Percentiles rank a stretch among this genome's conserved stretches.
phyloP scores from a whole-genome alignment of 2,888 invertebrate species.

The Melipona bicolor region DNA sequence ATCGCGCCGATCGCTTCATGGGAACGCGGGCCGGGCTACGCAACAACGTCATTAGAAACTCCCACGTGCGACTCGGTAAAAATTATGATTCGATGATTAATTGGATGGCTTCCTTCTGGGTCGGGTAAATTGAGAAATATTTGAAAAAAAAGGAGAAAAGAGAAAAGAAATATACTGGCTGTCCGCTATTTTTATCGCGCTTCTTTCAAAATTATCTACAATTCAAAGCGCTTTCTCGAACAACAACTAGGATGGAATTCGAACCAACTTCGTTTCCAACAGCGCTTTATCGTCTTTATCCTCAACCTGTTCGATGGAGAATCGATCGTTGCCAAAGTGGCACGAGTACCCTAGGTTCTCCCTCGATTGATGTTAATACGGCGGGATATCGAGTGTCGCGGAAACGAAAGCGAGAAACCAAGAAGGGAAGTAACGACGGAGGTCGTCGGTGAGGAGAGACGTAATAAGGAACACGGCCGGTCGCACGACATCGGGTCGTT shows the following conservation, averaged over 20 bases:
- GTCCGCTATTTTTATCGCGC: too few species aligned
- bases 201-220: too few species aligned
- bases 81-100: conserved; percentile 54
- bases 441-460: not conserved
- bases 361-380: not conserved
- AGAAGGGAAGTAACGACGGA: not conserved
- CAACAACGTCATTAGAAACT: conserved; percentile 42
- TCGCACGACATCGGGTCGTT: conserved; percentile 71
- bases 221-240: too few species aligned
- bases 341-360: not conserved
- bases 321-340: not conserved
- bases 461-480: conserved; percentile 54
- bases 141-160: too few species aligned
- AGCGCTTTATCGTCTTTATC: not conserved
- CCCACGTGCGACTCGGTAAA: conserved; percentile 44
- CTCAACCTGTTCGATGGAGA: not conserved
- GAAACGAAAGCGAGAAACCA: conserved; percentile 30
- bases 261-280: not conserved
- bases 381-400: not conserved
- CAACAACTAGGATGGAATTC: too few species aligned
- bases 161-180: too few species aligned
- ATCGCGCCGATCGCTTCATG: conserved; percentile 65
- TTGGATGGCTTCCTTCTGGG: conserved; percentile 27
- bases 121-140: conserved; percentile 53
- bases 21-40: conserved; percentile 66